Conservation (phyloP, 2,888 invertebrate species). For the Graphium colonna region DNA sequence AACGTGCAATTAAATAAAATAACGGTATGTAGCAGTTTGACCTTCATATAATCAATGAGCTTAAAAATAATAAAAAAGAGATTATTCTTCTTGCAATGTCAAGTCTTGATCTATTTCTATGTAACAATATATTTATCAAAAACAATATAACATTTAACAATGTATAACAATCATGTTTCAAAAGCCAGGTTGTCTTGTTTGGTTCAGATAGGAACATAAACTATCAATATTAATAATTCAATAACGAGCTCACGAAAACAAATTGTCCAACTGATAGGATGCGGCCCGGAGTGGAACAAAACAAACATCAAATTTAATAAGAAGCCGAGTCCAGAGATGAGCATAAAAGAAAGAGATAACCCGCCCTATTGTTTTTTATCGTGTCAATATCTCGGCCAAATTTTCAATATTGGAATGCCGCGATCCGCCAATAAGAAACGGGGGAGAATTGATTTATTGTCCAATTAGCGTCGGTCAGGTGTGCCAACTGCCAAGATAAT, state of each 20-base stretch:
- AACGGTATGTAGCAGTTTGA: no score
- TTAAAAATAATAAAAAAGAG: no score
- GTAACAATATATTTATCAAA: no score
- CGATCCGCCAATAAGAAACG: slow-evolving; percentile 80
- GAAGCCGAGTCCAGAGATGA: slow-evolving; percentile 73
- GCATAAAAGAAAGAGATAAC: slow-evolving; percentile 79
- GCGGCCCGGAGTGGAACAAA: slow-evolving; percentile 60
- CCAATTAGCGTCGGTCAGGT: slow-evolving; percentile 81
- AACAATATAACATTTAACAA: neutral
- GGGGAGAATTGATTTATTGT: slow-evolving; percentile 80
- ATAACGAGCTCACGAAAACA: slow-evolving; percentile 74
- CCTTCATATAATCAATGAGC: no score
- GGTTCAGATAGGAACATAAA: slow-evolving; percentile 5
- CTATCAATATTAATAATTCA: slow-evolving; percentile 72
- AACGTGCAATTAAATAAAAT: no score
- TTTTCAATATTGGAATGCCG: slow-evolving; percentile 80
- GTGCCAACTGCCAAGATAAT: slow-evolving; percentile 80
- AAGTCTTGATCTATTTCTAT: no score
- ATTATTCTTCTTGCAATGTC: no score
- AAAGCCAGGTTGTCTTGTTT: slow-evolving; percentile 24
- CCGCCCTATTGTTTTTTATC: slow-evolving; percentile 76
- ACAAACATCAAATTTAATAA: slow-evolving; percentile 71
- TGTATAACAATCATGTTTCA: slow-evolving; percentile 27
- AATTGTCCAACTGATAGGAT: slow-evolving; percentile 76
- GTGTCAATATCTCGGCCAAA: slow-evolving; percentile 80